These are phyloP conservation scores for Drosophila funebris DNA, from an alignment of 1,140 invertebrate species.

Conservation along the genomic window DNA sequence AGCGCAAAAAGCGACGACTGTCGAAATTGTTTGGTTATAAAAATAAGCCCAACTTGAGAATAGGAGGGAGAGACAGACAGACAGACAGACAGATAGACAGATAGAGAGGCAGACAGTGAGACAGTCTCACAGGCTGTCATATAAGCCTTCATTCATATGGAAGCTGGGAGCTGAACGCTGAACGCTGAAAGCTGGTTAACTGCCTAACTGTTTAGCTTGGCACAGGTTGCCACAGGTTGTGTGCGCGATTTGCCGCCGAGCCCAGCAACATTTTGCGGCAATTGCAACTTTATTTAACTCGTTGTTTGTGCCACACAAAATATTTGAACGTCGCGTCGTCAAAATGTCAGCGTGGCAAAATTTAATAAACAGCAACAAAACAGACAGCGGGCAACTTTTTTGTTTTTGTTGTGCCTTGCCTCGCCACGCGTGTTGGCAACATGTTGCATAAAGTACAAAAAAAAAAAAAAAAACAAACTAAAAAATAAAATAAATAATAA, in stretches of 20 bases:
- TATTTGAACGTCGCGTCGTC: conserved; percentile 55
- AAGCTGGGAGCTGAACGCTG: conserved; percentile 34
- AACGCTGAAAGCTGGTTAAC: conserved; percentile 13
- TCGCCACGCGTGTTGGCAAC: conserved; percentile 52
- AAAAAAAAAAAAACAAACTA: background rate
- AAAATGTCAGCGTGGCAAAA: conserved; percentile 68
- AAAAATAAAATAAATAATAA: conserved; percentile 6
- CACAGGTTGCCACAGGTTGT: conserved; percentile 43
- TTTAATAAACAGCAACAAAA: conserved; percentile 66
- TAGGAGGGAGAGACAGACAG: background rate
- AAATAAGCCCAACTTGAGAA: conserved; percentile 56
- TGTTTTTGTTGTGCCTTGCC: background rate
- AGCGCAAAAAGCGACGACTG: conserved; percentile 65
- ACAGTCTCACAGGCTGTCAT: conserved; percentile 40
- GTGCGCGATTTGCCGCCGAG: conserved; percentile 25
- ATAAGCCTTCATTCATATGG: conserved; percentile 35
- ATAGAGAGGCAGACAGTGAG: background rate
- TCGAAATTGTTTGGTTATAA: conserved; percentile 71
- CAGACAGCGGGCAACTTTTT: conserved; percentile 44
- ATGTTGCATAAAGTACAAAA: conserved; percentile 52
- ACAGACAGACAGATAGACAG: too few relatives aligned
- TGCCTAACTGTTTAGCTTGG: background rate
- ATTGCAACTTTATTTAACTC: conserved; percentile 76
- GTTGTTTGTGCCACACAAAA: conserved; percentile 44
- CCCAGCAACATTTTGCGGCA: conserved; percentile 74